Conservation (phyloP, 2,888 invertebrate species). For the Fragum sueziense region DNA sequence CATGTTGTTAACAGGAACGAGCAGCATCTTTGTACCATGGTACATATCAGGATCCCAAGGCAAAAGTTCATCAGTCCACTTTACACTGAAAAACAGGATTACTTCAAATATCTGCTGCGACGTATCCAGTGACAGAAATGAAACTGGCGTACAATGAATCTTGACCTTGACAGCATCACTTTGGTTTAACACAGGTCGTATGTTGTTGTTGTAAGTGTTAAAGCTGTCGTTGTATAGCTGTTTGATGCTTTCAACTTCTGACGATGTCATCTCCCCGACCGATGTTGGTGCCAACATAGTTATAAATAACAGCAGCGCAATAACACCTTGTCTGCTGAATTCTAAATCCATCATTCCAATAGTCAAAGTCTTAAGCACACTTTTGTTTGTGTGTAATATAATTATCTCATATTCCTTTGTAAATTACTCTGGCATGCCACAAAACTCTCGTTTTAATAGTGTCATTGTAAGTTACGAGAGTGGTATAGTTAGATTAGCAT, state of each 20-base stretch:
- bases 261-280: too few relatives aligned
- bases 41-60: neutral
- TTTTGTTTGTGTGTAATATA: too few relatives aligned
- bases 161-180: neutral
- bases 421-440: too few relatives aligned
- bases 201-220: neutral
- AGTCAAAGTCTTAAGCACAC: too few relatives aligned
- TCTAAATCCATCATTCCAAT: too few relatives aligned
- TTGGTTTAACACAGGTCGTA: neutral
- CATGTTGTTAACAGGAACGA: neutral
- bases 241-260: conserved; percentile 1
- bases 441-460: too few relatives aligned
- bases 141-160: neutral
- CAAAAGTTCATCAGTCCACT: neutral
- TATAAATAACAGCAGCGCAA: too few relatives aligned
- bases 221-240: neutral
- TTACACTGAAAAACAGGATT: neutral
- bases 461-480: too few relatives aligned
- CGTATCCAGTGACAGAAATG: neutral
- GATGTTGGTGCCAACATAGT: too few relatives aligned
- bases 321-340: too few relatives aligned
- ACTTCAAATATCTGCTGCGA: neutral
- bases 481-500: too few relatives aligned
- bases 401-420: too few relatives aligned
- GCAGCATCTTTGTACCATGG: neutral